Percentiles rank a stretch among this genome's conserved stretches.
Evolutionary conservation across 2,797 vertebrate species (phyloP).

Genomic region (Artibeus jamaicensis): DNA sequence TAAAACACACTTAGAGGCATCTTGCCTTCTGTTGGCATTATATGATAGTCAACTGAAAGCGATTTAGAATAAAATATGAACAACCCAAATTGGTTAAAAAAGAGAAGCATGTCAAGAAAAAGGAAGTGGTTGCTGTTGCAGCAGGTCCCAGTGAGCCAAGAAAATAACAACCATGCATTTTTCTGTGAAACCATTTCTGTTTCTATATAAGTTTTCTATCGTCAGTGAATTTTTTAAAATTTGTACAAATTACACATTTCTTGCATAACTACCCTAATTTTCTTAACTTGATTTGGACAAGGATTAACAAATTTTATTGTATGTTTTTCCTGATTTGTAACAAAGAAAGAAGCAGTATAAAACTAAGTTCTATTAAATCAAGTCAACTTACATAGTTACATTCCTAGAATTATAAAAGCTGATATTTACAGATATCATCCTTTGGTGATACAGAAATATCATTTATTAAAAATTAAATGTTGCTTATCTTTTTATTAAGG

Average conservation of each 20-base stretch:
- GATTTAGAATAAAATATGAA: not conserved
- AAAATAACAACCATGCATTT: not conserved
- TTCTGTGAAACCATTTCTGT: not conserved
- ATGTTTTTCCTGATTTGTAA: not conserved
- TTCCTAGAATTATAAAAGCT: not conserved
- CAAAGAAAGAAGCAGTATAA: not conserved
- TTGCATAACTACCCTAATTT: not conserved
- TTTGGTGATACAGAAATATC: not conserved
- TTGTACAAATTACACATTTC: not conserved
- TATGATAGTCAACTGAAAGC: not conserved
- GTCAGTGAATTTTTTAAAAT: not conserved
- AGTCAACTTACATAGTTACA: not conserved
- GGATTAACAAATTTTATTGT: not conserved
- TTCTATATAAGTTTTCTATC: not conserved
- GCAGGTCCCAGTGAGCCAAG: not conserved
- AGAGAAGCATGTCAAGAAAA: not conserved
- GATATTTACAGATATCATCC: not conserved
- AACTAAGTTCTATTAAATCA: not conserved
- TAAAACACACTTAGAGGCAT: not conserved
- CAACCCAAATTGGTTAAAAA: slow-evolving; percentile 1
- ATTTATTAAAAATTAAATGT: not conserved
- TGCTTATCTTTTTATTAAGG: not conserved
- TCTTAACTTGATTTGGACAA: not conserved
- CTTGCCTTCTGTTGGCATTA: not conserved
- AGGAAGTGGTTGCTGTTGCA: not conserved